Conservation (phyloP, 2,797 vertebrate species). For the Sebastes baramenuke region DNA sequence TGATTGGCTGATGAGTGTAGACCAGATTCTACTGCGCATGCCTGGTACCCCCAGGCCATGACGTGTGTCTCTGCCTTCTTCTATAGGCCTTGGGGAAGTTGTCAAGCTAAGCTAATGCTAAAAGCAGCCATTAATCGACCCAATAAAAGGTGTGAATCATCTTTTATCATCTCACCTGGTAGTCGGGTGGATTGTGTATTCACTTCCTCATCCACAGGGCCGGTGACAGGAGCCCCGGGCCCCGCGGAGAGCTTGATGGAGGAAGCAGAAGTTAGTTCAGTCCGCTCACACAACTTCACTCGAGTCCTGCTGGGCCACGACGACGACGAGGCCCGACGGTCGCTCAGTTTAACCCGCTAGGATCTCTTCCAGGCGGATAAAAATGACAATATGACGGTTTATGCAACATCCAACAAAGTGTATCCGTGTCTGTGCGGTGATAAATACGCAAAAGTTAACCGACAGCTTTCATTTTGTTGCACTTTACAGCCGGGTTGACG, state of each 20-base stretch:
- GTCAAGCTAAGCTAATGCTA: conserved; percentile 36
- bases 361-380: neutral
- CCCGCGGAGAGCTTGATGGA: conserved; percentile 66
- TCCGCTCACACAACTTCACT: conserved; percentile 78
- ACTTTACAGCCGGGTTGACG: conserved; percentile 43
- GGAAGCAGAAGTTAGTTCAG: conserved; percentile 76
- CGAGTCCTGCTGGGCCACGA: conserved; percentile 80
- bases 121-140: too few species aligned
- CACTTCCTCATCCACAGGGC: conserved; percentile 81
- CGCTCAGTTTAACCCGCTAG: neutral
- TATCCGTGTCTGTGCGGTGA: neutral
- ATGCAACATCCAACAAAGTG: neutral
- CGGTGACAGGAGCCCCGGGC: conserved; percentile 80
- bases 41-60: too few species aligned
- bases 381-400: neutral
- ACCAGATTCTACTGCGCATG: too few species aligned
- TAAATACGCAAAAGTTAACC: neutral
- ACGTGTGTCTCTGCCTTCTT: too few species aligned
- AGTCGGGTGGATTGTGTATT: conserved; percentile 21
- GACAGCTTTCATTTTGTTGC: conserved; percentile 37
- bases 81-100: conserved; percentile 56
- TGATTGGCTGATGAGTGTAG: too few species aligned
- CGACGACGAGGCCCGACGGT: conserved; percentile 67
- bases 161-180: conserved; percentile 64
- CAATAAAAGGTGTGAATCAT: too few species aligned